phyloP scores from a whole-genome alignment of 2,797 vertebrate species.

The Siniperca undulata region DNA sequence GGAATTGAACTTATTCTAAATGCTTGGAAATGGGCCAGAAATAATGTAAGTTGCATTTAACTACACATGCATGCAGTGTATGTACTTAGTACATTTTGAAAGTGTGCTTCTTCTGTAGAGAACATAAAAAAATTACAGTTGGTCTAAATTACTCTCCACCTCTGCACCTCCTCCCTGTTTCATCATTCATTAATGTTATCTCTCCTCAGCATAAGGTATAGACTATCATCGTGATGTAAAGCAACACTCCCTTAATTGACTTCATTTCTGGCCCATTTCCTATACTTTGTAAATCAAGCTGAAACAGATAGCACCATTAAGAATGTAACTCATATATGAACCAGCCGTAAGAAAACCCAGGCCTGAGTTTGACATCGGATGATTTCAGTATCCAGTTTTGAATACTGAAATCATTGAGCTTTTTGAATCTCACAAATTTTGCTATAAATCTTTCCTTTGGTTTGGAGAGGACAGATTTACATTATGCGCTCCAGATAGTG shows the following conservation, averaged over 20 bases:
- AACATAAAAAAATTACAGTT: constrained; percentile 24
- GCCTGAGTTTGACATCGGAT: constrained; percentile 18
- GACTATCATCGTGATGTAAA: constrained; percentile 31
- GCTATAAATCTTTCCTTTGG: constrained; percentile 30
- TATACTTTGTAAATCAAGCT: constrained; percentile 65
- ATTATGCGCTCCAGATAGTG: neutral
- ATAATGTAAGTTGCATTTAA: constrained; percentile 48
- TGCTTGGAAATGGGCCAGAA: constrained; percentile 63
- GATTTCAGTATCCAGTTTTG: constrained; percentile 24
- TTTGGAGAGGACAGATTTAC: constrained; percentile 14
- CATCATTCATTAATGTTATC: constrained; percentile 63
- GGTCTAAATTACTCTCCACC: constrained; percentile 44
- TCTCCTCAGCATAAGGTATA: constrained; percentile 37
- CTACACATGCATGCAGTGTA: neutral
- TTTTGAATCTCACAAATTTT: neutral
- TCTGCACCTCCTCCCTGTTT: constrained; percentile 39
- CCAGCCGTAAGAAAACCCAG: constrained; percentile 15
- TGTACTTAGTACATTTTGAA: constrained; percentile 17
- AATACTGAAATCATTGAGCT: neutral
- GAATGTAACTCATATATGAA: constrained; percentile 40
- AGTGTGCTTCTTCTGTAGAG: constrained; percentile 1
- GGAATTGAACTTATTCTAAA: constrained; percentile 47
- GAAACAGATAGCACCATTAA: constrained; percentile 48
- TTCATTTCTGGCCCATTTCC: constrained; percentile 58
- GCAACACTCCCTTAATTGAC: constrained; percentile 38